These are phyloP conservation scores for Tetraodon nigroviridis DNA, from an alignment of 2,113 vertebrate species.

Conservation along the genomic window DNA sequence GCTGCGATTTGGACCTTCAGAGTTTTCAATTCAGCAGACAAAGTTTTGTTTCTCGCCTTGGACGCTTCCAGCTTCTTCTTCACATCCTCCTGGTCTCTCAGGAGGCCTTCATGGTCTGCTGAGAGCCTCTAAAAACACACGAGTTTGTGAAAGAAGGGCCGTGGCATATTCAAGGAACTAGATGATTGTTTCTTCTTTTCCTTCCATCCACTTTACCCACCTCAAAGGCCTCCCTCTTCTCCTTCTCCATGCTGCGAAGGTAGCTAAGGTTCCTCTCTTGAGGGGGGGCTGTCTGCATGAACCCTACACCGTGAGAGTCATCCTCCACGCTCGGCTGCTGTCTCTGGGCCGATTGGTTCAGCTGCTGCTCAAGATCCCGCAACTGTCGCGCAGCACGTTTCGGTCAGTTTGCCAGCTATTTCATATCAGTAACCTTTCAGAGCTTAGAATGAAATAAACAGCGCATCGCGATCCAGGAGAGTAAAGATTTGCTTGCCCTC, in stretches of 20 bases:
- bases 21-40: slow-evolving; percentile 79
- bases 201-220: slow-evolving; percentile 52
- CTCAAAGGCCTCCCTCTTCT: slow-evolving; percentile 83
- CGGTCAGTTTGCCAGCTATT: background rate
- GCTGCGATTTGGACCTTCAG: slow-evolving; percentile 80
- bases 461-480: background rate
- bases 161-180: background rate
- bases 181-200: background rate
- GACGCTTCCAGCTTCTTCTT: slow-evolving; percentile 79
- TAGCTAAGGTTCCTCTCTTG: slow-evolving; percentile 81
- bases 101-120: slow-evolving; percentile 72
- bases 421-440: background rate
- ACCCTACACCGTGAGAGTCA: slow-evolving; percentile 43
- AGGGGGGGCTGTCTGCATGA: slow-evolving; percentile 65
- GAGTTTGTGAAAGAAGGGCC: background rate
- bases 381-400: slow-evolving; percentile 67
- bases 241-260: slow-evolving; percentile 82
- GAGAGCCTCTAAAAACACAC: slow-evolving; percentile 72
- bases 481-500: slow-evolving; percentile 72
- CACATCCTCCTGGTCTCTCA: slow-evolving; percentile 77
- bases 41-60: slow-evolving; percentile 80
- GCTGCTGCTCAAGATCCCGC: slow-evolving; percentile 84
- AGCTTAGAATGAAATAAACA: background rate
- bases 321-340: slow-evolving; percentile 62
- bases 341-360: slow-evolving; percentile 65